Base-by-base conservation (phyloP, 2,888 invertebrate species). In the Noctuana brunneofusca region DNA sequence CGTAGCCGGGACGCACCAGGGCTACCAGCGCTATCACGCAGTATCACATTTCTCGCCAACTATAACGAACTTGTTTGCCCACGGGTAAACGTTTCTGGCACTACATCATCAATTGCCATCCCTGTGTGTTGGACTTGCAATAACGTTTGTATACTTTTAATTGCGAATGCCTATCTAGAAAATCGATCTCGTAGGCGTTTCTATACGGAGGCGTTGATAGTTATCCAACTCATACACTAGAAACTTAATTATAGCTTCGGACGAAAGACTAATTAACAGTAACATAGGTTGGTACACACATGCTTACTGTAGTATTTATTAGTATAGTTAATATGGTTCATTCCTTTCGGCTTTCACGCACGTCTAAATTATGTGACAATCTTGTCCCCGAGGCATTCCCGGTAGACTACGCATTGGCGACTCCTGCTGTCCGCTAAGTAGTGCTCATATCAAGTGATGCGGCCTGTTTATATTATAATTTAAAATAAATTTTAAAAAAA, bases 1-100 rank as follows among this genome's bases (percentile, higher is more conserved):
- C 70, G 66, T 66, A 71, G 66, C 66, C 69, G 64, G 68, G 66
- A 66, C 50, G 41, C 57, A 64, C 62, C 76, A 86, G 86, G 85
- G 84, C 78, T 87, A 64, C 62, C 76, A 86, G 86, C 84, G 84
- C 78, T 87, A 80, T 81, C 85, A 80, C 78, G 81, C 80, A 74
- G 83, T 83, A 82, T 83, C 81, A 67, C 74, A 68, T 53, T 38
- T 18, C 53, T 41, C 50, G 72, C 70, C 65, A 64, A 69, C 73
- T 71, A 78, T 85, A 86, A 86, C 82, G 80, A 86, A 84, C 82
- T 81, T 70, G 81, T 76, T 75, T 69, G 66, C 62, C 68, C 70
- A 74, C 71, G 66, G 69, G 74, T 72, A 79, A 58, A 43, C 74
- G 69, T 71, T 74, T 77, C 77, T 78, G 78, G 75, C 74, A 76